Conservation (phyloP, 2,797 vertebrate genomes). For the Hephaestus fuliginosus region DNA sequence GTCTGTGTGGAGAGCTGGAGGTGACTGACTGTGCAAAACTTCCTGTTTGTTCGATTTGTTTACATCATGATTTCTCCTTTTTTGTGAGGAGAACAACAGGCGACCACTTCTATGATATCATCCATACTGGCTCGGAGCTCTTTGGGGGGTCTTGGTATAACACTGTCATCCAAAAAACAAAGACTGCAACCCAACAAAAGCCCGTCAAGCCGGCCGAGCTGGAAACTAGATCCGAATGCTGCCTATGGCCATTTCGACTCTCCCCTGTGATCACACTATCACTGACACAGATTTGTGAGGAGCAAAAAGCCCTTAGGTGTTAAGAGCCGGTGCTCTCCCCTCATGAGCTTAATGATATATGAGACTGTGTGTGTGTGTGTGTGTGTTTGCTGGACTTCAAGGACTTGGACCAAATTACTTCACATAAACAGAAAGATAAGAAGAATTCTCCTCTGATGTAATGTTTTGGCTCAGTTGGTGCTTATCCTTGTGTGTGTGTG, state of each 20-base stretch:
- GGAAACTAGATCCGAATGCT: slow-evolving; percentile 54
- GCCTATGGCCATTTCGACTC: slow-evolving; percentile 52
- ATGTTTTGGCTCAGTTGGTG: background rate
- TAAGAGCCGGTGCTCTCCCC: background rate
- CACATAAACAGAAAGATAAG: slow-evolving; percentile 1
- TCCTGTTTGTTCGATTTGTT: background rate
- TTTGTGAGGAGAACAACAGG: no score
- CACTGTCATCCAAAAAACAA: slow-evolving; percentile 29
- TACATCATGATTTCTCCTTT: background rate
- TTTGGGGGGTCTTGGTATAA: slow-evolving; percentile 20
- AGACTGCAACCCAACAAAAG: slow-evolving; percentile 60
- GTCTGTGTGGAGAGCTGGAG: background rate
- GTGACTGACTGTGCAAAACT: background rate
- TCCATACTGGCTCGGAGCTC: slow-evolving; percentile 17
- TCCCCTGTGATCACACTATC: slow-evolving; percentile 50
- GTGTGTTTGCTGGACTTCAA: background rate
- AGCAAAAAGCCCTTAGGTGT: slow-evolving; percentile 7
- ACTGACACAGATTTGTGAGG: slow-evolving; percentile 49
- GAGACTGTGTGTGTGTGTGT: slow-evolving; percentile 15
- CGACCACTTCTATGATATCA: background rate
- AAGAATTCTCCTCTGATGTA: background rate
- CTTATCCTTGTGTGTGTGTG: no score
- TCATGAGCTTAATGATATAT: slow-evolving; percentile 24
- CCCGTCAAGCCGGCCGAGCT: slow-evolving; percentile 25
- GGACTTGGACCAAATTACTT: background rate